These are phyloP conservation scores for Xerus inauris DNA, from an alignment of 2,113 vertebrate species.

Conservation along the genomic window DNA sequence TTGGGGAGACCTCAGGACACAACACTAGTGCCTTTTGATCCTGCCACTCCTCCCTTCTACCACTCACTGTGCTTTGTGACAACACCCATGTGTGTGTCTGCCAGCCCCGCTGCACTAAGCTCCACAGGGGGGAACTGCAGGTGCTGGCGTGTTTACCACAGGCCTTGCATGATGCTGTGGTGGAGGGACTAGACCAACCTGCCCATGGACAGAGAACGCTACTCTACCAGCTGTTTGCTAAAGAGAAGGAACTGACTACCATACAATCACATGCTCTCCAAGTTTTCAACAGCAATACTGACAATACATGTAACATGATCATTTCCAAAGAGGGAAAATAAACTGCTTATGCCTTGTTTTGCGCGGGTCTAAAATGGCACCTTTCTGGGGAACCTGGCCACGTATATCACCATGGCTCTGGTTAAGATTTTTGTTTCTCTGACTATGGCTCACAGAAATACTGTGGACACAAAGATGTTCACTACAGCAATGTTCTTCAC, in stretches of 20 bases:
- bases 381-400: not conserved
- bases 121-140: not conserved
- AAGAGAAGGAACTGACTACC: not conserved
- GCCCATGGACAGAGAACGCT: not conserved
- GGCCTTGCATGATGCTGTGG: not conserved
- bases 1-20: not conserved
- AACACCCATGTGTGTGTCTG: not conserved
- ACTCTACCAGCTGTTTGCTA: not conserved
- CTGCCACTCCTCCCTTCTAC: not conserved
- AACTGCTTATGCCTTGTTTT: fast-evolving
- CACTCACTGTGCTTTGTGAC: not conserved
- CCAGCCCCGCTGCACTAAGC: not conserved
- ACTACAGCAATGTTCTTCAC: not conserved
- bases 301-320: not conserved
- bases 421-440: not conserved
- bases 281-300: not conserved
- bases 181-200: not conserved
- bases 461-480: not conserved
- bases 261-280: not conserved
- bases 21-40: not conserved
- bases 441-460: not conserved
- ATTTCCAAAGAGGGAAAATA: not conserved
- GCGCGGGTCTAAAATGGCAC: not conserved
- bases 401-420: not conserved
- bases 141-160: not conserved